These are phyloP conservation scores for Heterodera schachtii DNA, from an alignment of 1,140 invertebrate species.

Conservation along the genomic window DNA sequence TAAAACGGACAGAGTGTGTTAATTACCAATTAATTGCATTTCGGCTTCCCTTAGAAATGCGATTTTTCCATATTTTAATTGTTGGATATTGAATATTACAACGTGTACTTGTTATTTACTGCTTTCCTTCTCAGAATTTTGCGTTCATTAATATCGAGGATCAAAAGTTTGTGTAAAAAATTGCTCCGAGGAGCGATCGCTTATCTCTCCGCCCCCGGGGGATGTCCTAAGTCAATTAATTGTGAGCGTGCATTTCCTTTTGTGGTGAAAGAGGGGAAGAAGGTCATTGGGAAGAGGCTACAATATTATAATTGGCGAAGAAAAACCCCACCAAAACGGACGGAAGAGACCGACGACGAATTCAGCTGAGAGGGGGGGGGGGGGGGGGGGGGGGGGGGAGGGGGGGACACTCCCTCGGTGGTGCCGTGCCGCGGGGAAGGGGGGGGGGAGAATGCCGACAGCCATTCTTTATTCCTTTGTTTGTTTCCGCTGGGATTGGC, in stretches of 20 bases:
- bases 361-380: neutral
- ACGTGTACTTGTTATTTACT: neutral
- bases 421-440: neutral
- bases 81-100: neutral
- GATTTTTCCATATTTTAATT: too few species aligned
- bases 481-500: neutral
- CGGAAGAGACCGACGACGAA: neutral
- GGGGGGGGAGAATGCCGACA: too few species aligned
- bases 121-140: constrained; percentile 3
- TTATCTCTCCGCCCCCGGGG: constrained; percentile 9
- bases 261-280: neutral
- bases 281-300: constrained; percentile 5
- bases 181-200: constrained; percentile 25
- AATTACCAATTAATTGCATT: too few species aligned
- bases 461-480: neutral
- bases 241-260: constrained; percentile 6
- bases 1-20: too few species aligned
- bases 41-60: too few species aligned
- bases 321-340: constrained; percentile 1
- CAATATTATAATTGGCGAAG: constrained; percentile 6
- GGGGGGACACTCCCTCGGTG: too few species aligned
- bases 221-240: constrained; percentile 19
- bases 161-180: constrained; percentile 34
- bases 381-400: neutral
- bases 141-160: neutral